Percentiles rank a stretch among this genome's conserved stretches.
Evolutionary conservation across 2,888 invertebrate species (phyloP).

Genomic region (Xylophagus ater): DNA sequence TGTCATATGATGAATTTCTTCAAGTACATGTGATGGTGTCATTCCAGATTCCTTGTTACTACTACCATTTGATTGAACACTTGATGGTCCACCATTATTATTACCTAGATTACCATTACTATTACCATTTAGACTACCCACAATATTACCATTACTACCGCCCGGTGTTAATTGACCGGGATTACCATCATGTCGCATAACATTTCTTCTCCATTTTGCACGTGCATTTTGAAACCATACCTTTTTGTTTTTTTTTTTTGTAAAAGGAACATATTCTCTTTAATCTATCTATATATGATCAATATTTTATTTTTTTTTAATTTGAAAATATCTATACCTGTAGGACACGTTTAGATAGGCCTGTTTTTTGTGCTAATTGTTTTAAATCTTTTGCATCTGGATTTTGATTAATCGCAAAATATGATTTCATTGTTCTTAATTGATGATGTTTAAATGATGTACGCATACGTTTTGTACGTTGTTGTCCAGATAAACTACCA

Average conservation of each 20-base stretch:
- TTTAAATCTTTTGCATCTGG: conserved; percentile 96
- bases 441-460: conserved; percentile 97
- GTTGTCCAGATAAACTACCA: conserved; percentile 17
- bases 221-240: conserved; percentile 97
- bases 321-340: conserved; percentile 62
- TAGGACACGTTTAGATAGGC: conserved; percentile 84
- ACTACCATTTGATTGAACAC: conserved; percentile 18
- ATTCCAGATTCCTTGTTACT: conserved; percentile 17
- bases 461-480: conserved; percentile 78
- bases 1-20: conserved; percentile 22
- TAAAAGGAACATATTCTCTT: too few relatives aligned
- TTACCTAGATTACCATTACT: conserved; percentile 2
- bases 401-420: conserved; percentile 94
- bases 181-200: conserved; percentile 58
- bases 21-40: conserved; percentile 20
- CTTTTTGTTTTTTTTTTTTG: too few relatives aligned
- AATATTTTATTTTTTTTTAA: too few relatives aligned
- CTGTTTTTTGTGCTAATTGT: conserved; percentile 90
- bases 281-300: too few relatives aligned
- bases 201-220: conserved; percentile 87
- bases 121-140: neutral
- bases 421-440: conserved; percentile 90
- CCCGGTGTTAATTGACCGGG: conserved; percentile 4
- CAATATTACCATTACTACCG: neutral
- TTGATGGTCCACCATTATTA: conserved; percentile 15